A percentile compares a stretch with the other conserved stretches of the same genome.
These are phyloP conservation scores for Empidonax alnorum DNA, from an alignment of 2,113 vertebrate species.

Conservation along the genomic window DNA sequence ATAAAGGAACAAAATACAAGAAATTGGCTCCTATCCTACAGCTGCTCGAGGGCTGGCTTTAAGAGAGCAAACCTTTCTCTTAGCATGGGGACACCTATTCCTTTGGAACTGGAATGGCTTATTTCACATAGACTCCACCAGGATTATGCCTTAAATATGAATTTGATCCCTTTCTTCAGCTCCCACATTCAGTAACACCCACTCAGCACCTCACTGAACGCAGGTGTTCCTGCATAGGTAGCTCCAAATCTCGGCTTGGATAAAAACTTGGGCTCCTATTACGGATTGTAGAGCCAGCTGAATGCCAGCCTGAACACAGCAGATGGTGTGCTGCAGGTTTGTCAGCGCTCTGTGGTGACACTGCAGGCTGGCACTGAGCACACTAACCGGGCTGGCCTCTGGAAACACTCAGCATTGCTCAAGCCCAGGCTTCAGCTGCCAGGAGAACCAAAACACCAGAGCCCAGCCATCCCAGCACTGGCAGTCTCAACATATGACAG, in stretches of 20 bases:
- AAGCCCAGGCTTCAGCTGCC: not conserved
- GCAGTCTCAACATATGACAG: not conserved
- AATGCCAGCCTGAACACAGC: not conserved
- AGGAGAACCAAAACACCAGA: not conserved
- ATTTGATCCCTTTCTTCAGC: not conserved
- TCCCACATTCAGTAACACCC: not conserved
- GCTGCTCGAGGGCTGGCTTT: not conserved
- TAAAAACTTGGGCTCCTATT: not conserved
- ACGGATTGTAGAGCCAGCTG: not conserved
- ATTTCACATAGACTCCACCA: not conserved
- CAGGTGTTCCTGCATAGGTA: not conserved
- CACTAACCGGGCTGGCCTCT: not conserved
- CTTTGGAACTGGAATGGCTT: not conserved
- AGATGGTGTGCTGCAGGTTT: not conserved
- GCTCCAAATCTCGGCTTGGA: not conserved
- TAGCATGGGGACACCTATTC: not conserved
- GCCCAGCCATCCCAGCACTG: not conserved
- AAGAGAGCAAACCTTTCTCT: not conserved
- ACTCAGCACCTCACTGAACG: not conserved
- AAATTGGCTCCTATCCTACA: not conserved
- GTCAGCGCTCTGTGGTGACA: not conserved
- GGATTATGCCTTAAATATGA: not conserved
- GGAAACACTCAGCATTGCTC: not conserved
- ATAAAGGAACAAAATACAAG: not conserved
- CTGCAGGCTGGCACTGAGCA: not conserved